Evolutionary conservation across 2,888 invertebrate species (phyloP).

Genomic region (Lagria hirta): DNA sequence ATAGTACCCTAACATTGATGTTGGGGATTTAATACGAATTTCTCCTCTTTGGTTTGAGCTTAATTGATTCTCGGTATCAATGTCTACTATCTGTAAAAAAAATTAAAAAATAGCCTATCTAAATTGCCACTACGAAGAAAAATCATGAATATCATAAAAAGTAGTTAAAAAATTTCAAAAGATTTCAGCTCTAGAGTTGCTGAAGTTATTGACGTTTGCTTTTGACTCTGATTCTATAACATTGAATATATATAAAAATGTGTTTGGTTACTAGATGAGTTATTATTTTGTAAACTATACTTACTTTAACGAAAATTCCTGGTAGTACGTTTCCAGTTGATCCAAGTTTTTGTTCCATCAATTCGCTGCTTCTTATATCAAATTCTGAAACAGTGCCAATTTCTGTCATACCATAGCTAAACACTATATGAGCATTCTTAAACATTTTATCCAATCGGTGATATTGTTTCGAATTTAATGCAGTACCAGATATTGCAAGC

Average conservation of each 20-base stretch:
- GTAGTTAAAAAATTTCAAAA: too few relatives aligned
- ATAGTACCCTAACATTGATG: conserved; percentile 53
- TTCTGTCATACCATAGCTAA: conserved; percentile 54
- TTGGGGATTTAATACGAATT: conserved; percentile 53
- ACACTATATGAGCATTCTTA: conserved; percentile 45
- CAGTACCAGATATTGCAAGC: conserved; percentile 34
- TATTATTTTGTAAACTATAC: too few relatives aligned
- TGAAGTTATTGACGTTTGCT: too few relatives aligned
- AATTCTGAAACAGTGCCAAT: conserved; percentile 37
- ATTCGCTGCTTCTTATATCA: conserved; percentile 9
- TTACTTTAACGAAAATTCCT: conserved; percentile 14
- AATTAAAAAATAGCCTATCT: too few relatives aligned
- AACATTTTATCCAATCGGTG: conserved; percentile 34
- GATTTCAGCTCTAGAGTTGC: too few relatives aligned
- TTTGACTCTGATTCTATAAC: too few relatives aligned
- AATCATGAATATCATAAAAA: too few relatives aligned
- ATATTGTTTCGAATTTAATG: conserved; percentile 29
- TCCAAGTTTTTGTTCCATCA: conserved; percentile 8
- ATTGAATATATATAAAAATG: too few relatives aligned
- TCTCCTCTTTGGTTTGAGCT: conserved; percentile 56
- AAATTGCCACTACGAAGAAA: too few relatives aligned
- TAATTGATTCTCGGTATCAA: conserved; percentile 35
- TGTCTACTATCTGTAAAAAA: conserved; percentile 34
- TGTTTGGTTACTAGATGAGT: conserved; percentile 12
- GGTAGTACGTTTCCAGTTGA: conserved; percentile 22